Conservation (phyloP, 2,888 invertebrate genomes). For the Sipha maydis region DNA sequence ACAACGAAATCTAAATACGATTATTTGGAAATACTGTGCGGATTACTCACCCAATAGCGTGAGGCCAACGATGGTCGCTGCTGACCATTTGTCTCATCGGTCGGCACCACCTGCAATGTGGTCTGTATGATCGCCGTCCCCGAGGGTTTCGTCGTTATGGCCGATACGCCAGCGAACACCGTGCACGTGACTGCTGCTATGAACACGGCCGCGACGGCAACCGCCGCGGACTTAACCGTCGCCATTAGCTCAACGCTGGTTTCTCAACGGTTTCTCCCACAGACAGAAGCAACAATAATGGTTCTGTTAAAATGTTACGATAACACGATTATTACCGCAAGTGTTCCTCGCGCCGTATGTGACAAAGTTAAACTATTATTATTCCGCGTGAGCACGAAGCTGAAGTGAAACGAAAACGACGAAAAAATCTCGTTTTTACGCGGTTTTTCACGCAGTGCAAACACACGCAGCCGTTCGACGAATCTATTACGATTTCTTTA, state of each 20-base stretch:
- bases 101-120: constrained; percentile 20
- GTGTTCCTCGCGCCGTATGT: no score
- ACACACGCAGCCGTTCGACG: background rate
- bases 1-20: no score
- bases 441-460: no score
- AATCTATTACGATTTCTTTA: background rate
- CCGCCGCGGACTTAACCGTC: background rate
- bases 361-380: background rate
- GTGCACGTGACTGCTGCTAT: background rate
- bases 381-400: background rate
- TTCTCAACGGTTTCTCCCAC: no score
- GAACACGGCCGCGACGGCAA: background rate
- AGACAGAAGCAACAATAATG: no score
- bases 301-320: no score
- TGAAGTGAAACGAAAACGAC: background rate
- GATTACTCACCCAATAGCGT: constrained; percentile 30
- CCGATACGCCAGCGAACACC: background rate
- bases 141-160: constrained; percentile 33
- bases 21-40: no score
- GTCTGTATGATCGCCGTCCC: constrained; percentile 10
- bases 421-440: background rate
- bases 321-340: no score
- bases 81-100: background rate
- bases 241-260: no score
- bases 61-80: constrained; percentile 12